phyloP scores from a whole-genome alignment of 2,113 vertebrate genomes.

The Callipepla squamata region DNA sequence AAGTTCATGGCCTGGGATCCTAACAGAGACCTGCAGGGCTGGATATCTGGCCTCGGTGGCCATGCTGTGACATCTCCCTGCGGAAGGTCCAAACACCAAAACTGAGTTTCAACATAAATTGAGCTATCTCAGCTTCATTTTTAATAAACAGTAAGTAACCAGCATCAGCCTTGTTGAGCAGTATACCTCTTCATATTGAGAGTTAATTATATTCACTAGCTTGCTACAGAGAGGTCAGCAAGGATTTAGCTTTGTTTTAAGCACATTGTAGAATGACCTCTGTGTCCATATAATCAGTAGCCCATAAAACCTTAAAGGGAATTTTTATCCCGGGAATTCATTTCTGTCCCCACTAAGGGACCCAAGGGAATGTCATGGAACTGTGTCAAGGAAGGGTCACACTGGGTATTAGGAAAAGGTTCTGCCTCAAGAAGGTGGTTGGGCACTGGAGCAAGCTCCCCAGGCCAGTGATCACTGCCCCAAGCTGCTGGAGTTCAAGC shows the following conservation, averaged over 20 bases:
- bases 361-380: neutral
- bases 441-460: neutral
- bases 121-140: neutral
- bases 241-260: constrained; percentile 29
- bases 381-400: neutral
- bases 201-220: accelerated
- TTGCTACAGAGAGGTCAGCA: neutral
- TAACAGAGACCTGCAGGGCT: neutral
- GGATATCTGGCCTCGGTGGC: too few relatives aligned
- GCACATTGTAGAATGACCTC: neutral
- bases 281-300: neutral
- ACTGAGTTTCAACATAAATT: neutral
- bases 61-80: accelerated
- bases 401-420: neutral
- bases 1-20: neutral
- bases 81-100: neutral
- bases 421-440: neutral
- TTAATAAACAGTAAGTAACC: neutral
- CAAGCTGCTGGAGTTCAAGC: neutral
- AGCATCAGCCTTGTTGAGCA: neutral
- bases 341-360: neutral
- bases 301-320: neutral
- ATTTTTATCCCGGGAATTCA: neutral
- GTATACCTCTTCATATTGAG: neutral
- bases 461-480: neutral